phyloP scores from a whole-genome alignment of 2,113 vertebrate species.

The mouse (Mus musculus) region GRCm39 chr1:148193501-148194000 shows the following conservation, averaged over 20 bases:
- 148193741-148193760: background rate
- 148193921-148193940: background rate
- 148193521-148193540: conserved; percentile 5
- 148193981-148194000: background rate
- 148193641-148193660: background rate
- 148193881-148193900: background rate
- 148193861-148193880: background rate
- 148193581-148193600: background rate
- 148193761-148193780: background rate
- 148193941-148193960: background rate
- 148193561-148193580: background rate
- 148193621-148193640: background rate
- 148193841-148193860: background rate
- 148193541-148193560: conserved; percentile 20
- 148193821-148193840: background rate
- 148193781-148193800: background rate
- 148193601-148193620: background rate
- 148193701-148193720: background rate
- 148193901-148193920: background rate
- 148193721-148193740: background rate
- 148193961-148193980: background rate
- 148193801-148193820: background rate
- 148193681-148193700: background rate
- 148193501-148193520: conserved; percentile 15
- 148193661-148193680: background rate